Evolutionary conservation across 1,140 invertebrate genomes (phyloP), one percentile per base, ranked within the genome.

Genomic region (Drosophila albomicans): DNA sequence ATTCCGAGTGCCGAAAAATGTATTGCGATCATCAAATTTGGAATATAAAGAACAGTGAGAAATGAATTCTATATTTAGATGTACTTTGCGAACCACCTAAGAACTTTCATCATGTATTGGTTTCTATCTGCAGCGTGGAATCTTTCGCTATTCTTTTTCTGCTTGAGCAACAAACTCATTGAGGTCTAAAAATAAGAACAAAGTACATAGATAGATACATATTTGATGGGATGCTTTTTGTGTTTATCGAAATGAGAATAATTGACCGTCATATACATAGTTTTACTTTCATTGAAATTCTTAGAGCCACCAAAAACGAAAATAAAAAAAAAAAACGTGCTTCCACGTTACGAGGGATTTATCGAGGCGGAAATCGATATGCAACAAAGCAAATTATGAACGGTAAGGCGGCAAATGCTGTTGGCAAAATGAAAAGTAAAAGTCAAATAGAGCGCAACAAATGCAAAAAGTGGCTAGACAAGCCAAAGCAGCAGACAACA

Each of bases 401-500:
- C 61, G 59, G 59, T 45, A 78, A 77, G 68, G 77, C 46, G 38
- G 11, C 32, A 8, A 13, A 64, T 30, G 56, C 32, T 30, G 62
- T 35, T 77, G 71, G 59, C 77, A 84, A 63, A 80, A 89, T 89
- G 66, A 88, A 88, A 88, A 88, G 85, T 89, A 88, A 88, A 88
- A 88, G 84, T 89, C 84, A 88, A 87, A 87, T 89, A 78, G 85
- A 82, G 81, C 81, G 81, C 79, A 76, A 76, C 68, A 84, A 81
- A 80, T 76, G 67, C 80, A 88, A 84, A 86, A 88, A 88, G 79
- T 80, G 71, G 69, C 62, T 51, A 84, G 67, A 80, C 84, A 72
- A 67, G 73, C 8, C 25, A 13, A 59, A 63, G 32, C 25, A 20
- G 56, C 32, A 49, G 49, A 25, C 57, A 35, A 58, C 35, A 43